Evolutionary conservation across 2,888 invertebrate genomes (phyloP), one percentile per base, ranked within the genome.

Genomic region (Andrena trimmerana): DNA sequence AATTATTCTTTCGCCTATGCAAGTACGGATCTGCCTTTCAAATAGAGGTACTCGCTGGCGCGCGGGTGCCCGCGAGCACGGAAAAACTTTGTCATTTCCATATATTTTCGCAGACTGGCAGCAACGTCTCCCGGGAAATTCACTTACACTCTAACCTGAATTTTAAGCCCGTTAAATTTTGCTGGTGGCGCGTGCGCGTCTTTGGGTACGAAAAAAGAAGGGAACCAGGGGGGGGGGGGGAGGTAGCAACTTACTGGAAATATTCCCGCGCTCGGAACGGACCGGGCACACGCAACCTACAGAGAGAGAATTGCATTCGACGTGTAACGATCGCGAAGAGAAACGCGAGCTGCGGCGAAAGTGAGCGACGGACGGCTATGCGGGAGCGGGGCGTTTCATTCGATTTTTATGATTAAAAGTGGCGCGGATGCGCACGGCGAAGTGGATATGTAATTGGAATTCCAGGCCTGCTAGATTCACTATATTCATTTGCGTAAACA

Each of bases 81-180:
- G 85, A 86, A 88, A 88, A 88, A 88, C 82, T 86, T 86, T 77
- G 78, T 86, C 86, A 87, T 89, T 86, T 84, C 83, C 85, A 85
- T 86, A 85, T 84, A 88, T 81, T 85, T 85, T 84, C 84, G 57
- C 57, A 59, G 80, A 76, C 72, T 74, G 72, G 65, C 66, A 57
- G 72, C 71, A 62, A 48, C 77, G 72, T 81, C 83, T 87, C 86
- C 27, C 81, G 81, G 83, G 79, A 82, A 86, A 84, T 84, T 87
- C 86, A 87, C 86, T 88, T 86, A 87, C 75, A 65, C 52, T 73
- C 65, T 78, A 78, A 81, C 74, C 84, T 82, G 86, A 86, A 86
- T 86, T 86, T 80, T 81, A 84, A 84, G 65, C 82, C 74, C 78
- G 75, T 82, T 72, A 82, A 80, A 86, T 80, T 86, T 80, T 70